Evolutionary conservation across 2,113 vertebrate genomes (phyloP), one percentile per base, ranked within the genome.

Genomic region (Gobio gobio): DNA sequence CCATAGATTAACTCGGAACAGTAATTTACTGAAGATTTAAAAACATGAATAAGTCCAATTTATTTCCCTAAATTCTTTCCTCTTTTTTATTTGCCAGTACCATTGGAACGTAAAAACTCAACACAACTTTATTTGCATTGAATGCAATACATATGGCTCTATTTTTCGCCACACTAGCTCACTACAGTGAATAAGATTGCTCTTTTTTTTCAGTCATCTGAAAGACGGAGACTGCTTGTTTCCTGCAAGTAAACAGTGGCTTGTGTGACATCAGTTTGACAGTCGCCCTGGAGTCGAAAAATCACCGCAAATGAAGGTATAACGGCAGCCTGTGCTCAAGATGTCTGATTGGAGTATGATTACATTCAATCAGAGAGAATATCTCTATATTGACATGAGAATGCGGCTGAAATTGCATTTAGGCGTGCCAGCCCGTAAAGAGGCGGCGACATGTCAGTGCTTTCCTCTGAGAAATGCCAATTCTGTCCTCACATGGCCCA

Each of bases 201-300:
- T 74, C 43, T 49, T 49, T 43, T 20, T 73, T 26, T 47, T 12
- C 43, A 47, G 22, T 26, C 43, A 8, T 74, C 72, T 74, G 72
- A 26, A 74, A 73, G 43, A 49, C 8, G 2, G 47, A 43, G 36
- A 24, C 54, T 9, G 33, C 56, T 78, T 78, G 54, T 75, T 64
- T 75, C 70, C 54, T 33, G 72, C 40, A 61, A n/a, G 40, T 61
- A 76, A 84, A 76, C 72, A 84, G 13, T 33, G 45, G 59, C 63
- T 36, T 33, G 45, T 68, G 79, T 16, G 45, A 66, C 73, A 63
- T 76, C 36, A 54, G 58, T 82, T 18, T 82, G 63, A 51, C n/a
- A 82, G 24, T 51, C 7, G 10, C 18, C 58, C n/a, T 0, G 9
- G 22, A 63, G 36, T 79, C 24, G 1, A 82, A 82, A 73, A 83